Evolutionary conservation across 92 coral and sea anemone genomes (phyloP).

Genomic region (Palythoa grandiflora): DNA sequence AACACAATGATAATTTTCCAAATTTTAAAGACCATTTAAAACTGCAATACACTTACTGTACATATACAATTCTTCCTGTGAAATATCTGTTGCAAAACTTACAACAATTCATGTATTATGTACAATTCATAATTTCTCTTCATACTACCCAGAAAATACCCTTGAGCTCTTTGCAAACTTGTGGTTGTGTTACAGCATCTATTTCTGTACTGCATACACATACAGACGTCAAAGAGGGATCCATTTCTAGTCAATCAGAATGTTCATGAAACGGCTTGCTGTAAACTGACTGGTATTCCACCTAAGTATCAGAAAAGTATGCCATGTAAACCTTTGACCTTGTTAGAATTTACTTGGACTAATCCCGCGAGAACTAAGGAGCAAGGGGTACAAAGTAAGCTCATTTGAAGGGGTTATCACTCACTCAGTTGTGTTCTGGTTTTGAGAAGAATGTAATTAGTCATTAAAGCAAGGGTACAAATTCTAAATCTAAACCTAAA

Average conservation of each 20-base stretch:
- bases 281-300: conserved; percentile 24
- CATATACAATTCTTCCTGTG: background rate
- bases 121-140: background rate
- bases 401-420: too few relatives aligned
- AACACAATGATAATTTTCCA: background rate
- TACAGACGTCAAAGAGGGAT: background rate
- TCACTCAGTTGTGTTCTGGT: too few relatives aligned
- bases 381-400: too few relatives aligned
- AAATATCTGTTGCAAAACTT: background rate
- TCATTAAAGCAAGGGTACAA: too few relatives aligned
- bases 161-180: conserved; percentile 40
- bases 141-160: conserved; percentile 37
- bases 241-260: conserved; percentile 41
- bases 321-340: background rate
- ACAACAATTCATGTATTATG: background rate
- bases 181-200: conserved; percentile 6
- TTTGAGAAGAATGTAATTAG: too few relatives aligned
- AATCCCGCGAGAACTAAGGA: too few relatives aligned
- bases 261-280: conserved; percentile 30
- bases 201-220: background rate
- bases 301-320: background rate
- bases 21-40: background rate
- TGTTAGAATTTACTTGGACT: too few relatives aligned
- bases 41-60: background rate
- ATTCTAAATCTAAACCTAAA: too few relatives aligned